These are phyloP conservation scores for Harpagoxenus sublaevis DNA, from an alignment of 2,888 invertebrate species.

Conservation along the genomic window DNA sequence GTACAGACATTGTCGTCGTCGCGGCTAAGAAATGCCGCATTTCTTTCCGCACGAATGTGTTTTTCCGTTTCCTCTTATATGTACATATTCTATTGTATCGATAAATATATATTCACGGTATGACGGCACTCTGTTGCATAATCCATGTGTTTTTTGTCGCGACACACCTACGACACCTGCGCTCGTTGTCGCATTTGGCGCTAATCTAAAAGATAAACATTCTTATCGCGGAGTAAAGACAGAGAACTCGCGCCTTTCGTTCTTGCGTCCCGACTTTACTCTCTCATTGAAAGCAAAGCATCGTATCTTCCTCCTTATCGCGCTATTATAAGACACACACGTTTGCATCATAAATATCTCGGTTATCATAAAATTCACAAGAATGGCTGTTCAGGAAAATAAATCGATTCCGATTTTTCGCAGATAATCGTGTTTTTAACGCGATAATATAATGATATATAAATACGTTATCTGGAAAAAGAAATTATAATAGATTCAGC, in stretches of 20 bases:
- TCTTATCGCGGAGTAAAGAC: slow-evolving; percentile 27
- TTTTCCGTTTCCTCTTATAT: not conserved
- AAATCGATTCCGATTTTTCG: not conserved
- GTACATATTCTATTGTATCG: not conserved
- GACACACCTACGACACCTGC: slow-evolving; percentile 45
- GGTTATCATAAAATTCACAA: not conserved
- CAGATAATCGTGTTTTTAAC: not conserved
- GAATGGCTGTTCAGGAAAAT: not conserved
- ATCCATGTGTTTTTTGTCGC: slow-evolving; percentile 35
- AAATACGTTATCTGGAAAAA: not conserved
- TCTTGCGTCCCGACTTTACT: not conserved
- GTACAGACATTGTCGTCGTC: not conserved
- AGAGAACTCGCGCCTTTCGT: slow-evolving; percentile 24
- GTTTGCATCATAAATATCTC: not conserved
- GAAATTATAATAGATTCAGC: not conserved
- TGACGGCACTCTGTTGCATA: slow-evolving; percentile 49
- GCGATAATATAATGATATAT: not conserved
- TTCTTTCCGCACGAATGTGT: not conserved
- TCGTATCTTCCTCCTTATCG: slow-evolving; percentile 19
- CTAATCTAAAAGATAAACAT: slow-evolving; percentile 22
- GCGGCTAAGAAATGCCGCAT: not conserved
- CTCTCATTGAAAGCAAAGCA: slow-evolving; percentile 35
- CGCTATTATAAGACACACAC: slow-evolving; percentile 11
- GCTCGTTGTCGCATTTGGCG: slow-evolving; percentile 17
- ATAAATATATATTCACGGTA: slow-evolving; percentile 1